phyloP scores from a whole-genome alignment of 2,113 vertebrate species.

The Rutilus rutilus region DNA sequence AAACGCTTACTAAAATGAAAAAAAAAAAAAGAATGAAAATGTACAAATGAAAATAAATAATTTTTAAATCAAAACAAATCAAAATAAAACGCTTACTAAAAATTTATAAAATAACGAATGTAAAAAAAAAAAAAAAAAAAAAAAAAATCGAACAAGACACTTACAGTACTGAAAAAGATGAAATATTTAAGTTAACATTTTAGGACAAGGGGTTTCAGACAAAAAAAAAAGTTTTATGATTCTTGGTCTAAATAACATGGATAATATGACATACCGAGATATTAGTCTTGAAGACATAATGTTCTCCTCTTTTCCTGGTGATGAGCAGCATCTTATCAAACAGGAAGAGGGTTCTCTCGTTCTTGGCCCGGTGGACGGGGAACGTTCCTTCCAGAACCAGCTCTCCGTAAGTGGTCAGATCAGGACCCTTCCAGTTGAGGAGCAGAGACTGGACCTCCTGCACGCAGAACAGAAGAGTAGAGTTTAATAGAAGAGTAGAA shows the following conservation, averaged over 20 bases:
- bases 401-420: constrained; percentile 91
- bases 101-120: too few species aligned
- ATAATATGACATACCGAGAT: constrained; percentile 80
- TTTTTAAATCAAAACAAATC: not conserved
- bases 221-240: not conserved
- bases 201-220: not conserved
- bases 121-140: too few species aligned
- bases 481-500: not conserved
- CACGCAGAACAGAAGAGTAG: not conserved
- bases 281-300: constrained; percentile 91
- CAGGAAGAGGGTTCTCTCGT: constrained; percentile 91
- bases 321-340: constrained; percentile 91
- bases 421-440: constrained; percentile 94
- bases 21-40: too few species aligned
- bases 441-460: constrained; percentile 96
- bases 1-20: not conserved
- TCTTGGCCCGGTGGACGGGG: constrained; percentile 87
- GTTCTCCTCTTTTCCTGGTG: constrained; percentile 91
- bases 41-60: not conserved
- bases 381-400: constrained; percentile 95
- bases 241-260: not conserved
- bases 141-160: too few species aligned
- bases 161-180: too few species aligned
- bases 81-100: not conserved
- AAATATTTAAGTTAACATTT: too few species aligned